A percentile compares a stretch with the other conserved stretches of the same genome.
Conservation (phyloP, 2,888 invertebrate species). For the Hemaris fuciformis region DNA sequence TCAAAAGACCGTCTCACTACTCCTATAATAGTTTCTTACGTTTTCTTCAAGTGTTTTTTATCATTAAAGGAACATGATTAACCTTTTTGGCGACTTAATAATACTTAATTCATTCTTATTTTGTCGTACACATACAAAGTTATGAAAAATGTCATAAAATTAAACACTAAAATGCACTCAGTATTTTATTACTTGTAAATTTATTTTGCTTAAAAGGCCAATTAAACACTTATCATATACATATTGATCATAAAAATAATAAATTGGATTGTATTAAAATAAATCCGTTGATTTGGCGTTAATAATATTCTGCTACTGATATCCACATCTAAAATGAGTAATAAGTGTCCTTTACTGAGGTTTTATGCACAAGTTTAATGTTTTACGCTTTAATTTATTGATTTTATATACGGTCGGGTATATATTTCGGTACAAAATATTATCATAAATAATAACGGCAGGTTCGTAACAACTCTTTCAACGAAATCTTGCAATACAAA, state of each 20-base stretch:
- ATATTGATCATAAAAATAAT: background rate
- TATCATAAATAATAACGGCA: no score
- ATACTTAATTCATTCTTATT: background rate
- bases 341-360: no score
- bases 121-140: background rate
- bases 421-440: no score
- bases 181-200: background rate
- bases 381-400: no score
- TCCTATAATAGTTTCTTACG: no score
- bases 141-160: background rate
- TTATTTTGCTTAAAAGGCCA: background rate
- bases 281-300: background rate
- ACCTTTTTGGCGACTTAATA: background rate
- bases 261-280: background rate
- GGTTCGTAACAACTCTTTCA: no score
- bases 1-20: no score
- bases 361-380: no score
- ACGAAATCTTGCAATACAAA: no score
- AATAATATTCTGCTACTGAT: background rate
- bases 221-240: background rate
- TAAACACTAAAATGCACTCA: background rate
- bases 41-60: no score
- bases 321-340: no score
- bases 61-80: background rate
- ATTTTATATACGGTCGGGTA: no score